A percentile compares a stretch with the other conserved stretches of the same genome.
Evolutionary conservation across 2,113 vertebrate species (phyloP).

Genomic region (Amblyornis subalaris): DNA sequence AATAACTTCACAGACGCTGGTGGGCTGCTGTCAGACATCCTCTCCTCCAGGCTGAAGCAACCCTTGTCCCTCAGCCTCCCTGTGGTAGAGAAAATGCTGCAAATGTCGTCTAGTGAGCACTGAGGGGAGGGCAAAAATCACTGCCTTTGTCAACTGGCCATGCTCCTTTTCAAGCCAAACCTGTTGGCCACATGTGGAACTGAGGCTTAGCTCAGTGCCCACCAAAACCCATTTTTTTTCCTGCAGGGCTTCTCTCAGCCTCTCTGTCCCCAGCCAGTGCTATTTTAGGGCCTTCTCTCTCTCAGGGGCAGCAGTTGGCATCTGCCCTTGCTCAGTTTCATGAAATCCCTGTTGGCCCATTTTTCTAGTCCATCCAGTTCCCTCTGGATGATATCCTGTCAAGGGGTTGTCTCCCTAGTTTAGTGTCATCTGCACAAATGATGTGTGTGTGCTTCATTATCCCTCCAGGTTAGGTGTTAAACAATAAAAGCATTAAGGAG

Average conservation of each 20-base stretch:
- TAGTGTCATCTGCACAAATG: neutral
- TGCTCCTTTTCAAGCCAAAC: neutral
- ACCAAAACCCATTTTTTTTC: neutral
- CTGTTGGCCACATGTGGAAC: neutral
- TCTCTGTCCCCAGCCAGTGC: neutral
- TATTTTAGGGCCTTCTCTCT: neutral
- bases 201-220: neutral
- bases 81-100: neutral
- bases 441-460: accelerated
- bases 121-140: neutral
- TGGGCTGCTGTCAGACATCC: neutral
- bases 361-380: neutral
- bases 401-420: neutral
- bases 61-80: neutral
- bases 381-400: neutral
- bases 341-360: neutral
- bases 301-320: neutral
- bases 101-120: neutral
- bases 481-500: accelerated
- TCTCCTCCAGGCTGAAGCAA: neutral
- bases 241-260: neutral
- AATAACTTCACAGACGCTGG: neutral
- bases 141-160: neutral
- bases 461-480: neutral
- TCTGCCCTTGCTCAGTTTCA: neutral